Evolutionary conservation across 2,888 invertebrate species (phyloP).

Genomic region (Margaritifera margaritifera): DNA sequence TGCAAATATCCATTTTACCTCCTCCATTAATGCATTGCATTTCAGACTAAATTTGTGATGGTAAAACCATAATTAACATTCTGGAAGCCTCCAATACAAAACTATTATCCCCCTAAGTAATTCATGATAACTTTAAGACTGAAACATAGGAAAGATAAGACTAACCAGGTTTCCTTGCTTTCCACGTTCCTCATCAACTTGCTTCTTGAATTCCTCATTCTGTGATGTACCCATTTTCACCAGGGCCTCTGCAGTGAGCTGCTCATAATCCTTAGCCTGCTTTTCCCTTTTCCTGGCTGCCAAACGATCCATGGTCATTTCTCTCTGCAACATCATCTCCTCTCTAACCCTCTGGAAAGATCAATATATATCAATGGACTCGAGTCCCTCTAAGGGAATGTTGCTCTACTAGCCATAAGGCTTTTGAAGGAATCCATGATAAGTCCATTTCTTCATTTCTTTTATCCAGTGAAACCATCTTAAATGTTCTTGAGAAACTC

Average conservation of each 20-base stretch:
- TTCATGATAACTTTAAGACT: conserved; percentile 1
- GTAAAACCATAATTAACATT: too few relatives aligned
- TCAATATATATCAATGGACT: not conserved
- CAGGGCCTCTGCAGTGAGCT: conserved; percentile 37
- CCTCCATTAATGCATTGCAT: not conserved
- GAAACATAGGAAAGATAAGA: not conserved
- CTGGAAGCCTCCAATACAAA: too few relatives aligned
- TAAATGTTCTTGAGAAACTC: too few relatives aligned
- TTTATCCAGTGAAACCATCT: too few relatives aligned
- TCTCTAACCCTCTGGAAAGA: conserved; percentile 37
- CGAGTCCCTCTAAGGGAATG: too few relatives aligned
- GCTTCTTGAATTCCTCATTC: conserved; percentile 29
- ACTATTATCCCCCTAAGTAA: not conserved
- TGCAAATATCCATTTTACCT: not conserved
- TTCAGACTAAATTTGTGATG: too few relatives aligned
- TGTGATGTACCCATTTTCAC: conserved; percentile 41
- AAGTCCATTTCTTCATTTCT: too few relatives aligned
- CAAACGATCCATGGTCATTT: conserved; percentile 32
- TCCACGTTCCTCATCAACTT: conserved; percentile 32
- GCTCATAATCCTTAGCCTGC: conserved; percentile 49
- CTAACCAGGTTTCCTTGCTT: conserved; percentile 46
- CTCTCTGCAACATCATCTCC: conserved; percentile 41
- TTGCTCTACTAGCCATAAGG: too few relatives aligned
- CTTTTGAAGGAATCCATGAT: too few relatives aligned
- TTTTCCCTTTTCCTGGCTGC: conserved; percentile 39